Conservation (phyloP, 2,113 vertebrate genomes). For the Barnardius zonarius region DNA sequence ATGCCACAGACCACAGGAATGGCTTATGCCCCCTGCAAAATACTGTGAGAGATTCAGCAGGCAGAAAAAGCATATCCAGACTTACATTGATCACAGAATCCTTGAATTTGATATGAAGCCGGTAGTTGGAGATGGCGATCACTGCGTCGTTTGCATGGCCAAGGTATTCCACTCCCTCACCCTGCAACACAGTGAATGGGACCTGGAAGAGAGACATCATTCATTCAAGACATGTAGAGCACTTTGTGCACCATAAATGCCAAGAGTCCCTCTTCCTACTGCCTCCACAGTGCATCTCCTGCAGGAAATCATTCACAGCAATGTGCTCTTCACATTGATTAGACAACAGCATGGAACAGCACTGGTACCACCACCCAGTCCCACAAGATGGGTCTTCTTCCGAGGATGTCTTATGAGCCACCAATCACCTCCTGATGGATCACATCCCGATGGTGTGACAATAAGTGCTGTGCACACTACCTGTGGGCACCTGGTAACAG, state of each 20-base stretch:
- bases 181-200: constrained; percentile 94
- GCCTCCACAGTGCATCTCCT: background rate
- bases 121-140: constrained; percentile 98
- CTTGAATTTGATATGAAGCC: constrained; percentile 98
- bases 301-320: rapidly evolving
- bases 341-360: background rate
- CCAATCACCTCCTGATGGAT: background rate
- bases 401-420: background rate
- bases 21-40: background rate
- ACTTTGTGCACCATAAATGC: background rate
- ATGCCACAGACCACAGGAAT: background rate
- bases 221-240: background rate
- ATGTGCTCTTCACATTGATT: rapidly evolving
- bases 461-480: rapidly evolving
- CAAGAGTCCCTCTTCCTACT: background rate
- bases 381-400: rapidly evolving
- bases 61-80: background rate
- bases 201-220: constrained; percentile 77
- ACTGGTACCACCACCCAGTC: background rate
- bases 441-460: background rate
- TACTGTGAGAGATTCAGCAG: background rate
- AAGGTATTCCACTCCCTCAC: constrained; percentile 96
- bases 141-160: constrained; percentile 91
- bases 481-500: rapidly evolving
- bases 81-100: constrained; percentile 98